Base-by-base conservation (phyloP, 2,888 invertebrate species). In the Oxystoma pomonae region DNA sequence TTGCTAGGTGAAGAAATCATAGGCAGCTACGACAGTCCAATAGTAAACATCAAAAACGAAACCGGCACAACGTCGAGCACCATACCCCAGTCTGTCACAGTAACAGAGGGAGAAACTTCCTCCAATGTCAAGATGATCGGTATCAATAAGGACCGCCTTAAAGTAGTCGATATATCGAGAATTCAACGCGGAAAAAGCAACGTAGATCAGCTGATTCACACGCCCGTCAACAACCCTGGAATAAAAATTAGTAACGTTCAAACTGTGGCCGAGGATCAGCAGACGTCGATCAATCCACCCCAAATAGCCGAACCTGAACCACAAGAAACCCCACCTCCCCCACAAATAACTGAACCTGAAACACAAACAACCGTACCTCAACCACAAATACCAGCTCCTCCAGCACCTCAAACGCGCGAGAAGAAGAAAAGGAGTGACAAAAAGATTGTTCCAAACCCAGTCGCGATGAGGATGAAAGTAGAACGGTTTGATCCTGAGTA, bases 1-100 rank as follows among this genome's bases (percentile, higher is more conserved):
- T n/a, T n/a, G n/a, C n/a, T 12, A 53, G 69, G 62, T 2, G 72
- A 73, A 49, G 70, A 72, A 57, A 68, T 73, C 2, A 70, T 73
- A 16, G 72, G 69, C 2, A 65, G 68, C 55, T 71, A 68, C 55
- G 70, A 70, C 57, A 69, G 69, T 62, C 70, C 71, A 0, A 67
- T 72, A 20, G 67, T 70, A 2, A 69, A 69, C 61, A 63, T 68
- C 17, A 63, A 64, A 51, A 21, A 35, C 1, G 64, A 66, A 52
- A 35, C 55, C 2, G 22, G 22, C 35, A 57, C 62, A 16, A 53
- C 35, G 1, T 67, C 66, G 58, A 66, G 66, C 21, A 64, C 67
- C 49, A 50, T 62, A 1, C 56, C 63, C 0, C 67, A 68, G 21
- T 70, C 70, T 2, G 63, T 69, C 1, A 69, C 68, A 52, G 68